Percentiles rank a stretch among this genome's conserved stretches.
Conservation (phyloP, 35 echinoderm and acorn worm species). For the Apostichopus californicus region DNA sequence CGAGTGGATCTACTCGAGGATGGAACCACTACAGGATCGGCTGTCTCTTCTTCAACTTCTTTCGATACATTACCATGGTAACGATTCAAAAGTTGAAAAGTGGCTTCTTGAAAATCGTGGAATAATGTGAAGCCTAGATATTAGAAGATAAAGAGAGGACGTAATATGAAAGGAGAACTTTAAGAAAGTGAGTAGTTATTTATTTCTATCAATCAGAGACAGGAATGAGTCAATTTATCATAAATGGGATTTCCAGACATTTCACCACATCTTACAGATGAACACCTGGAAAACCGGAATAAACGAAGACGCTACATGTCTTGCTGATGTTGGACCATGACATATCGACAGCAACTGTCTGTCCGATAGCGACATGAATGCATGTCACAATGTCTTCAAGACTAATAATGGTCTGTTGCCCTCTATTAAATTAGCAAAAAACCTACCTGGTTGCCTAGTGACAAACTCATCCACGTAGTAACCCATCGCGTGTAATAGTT, state of each 20-base stretch:
- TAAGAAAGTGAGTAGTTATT: neutral
- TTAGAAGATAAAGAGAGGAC: neutral
- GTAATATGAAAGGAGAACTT: neutral
- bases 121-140: neutral
- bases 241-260: no score
- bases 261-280: no score
- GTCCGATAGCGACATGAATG: no score
- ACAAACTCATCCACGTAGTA: constrained; percentile 17
- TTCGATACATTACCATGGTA: neutral
- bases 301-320: no score
- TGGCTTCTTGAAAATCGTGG: constrained; percentile 11
- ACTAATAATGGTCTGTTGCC: no score
- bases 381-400: no score
- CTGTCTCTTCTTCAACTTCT: neutral
- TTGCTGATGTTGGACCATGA: no score
- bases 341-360: no score
- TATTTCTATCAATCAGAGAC: no score
- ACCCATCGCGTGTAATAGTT: constrained; percentile 80
- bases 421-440: no score
- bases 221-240: no score
- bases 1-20: neutral
- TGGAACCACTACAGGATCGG: neutral
- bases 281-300: no score
- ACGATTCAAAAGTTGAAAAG: neutral
- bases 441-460: constrained; percentile 41